Base-by-base conservation (phyloP, 2,797 vertebrate genomes). In the Muscicapa comitata region DNA sequence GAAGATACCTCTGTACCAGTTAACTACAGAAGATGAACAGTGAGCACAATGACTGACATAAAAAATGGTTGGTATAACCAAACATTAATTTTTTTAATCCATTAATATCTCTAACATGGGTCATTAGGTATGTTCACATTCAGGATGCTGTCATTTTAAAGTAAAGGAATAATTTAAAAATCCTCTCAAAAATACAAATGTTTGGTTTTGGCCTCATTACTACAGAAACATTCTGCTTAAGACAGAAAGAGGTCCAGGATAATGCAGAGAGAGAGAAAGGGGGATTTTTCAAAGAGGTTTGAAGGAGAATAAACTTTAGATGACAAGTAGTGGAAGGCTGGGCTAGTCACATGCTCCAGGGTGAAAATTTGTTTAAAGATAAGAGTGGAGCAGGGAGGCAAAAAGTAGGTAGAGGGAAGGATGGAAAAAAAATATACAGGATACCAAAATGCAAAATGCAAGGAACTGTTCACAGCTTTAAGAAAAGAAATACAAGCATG, bases 231-330 rank as follows among this genome's bases (percentile, higher is more conserved):
- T 29, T 58, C 21, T 53, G 7, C 65, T 83, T 90, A 51, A 80
- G 38, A 76, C 75, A 70, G 37, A 26, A 86, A 47, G 23, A 57
- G 5, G 42, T 71, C 16, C 53, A 93, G 29, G 61, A 74, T 54
- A 67, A 86, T 53, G 20, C 57, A 47, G 3, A 19, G 6, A 86
- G 17, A 75, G 76, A 48, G 29, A 65, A 65, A 67, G 19, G 21
- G 23, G 7, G 28, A 48, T n/a, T 82, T 95, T 92, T 70, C 59
- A 80, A 92, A 90, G 65, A 85, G 37, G 58, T 80, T 62, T 90
- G 87, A 92, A 94, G 86, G 78, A 92, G 40, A 97, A 72, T 29
- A 91, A 95, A 92, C 75, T 89, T 89, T 7, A 71, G 48, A 61
- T 9, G 40, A 58, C 66, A 83, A 92, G 82, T 54, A 47, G 78